Evolutionary conservation across 2,888 invertebrate species (phyloP).

Genomic region (Pinctada fucata): DNA sequence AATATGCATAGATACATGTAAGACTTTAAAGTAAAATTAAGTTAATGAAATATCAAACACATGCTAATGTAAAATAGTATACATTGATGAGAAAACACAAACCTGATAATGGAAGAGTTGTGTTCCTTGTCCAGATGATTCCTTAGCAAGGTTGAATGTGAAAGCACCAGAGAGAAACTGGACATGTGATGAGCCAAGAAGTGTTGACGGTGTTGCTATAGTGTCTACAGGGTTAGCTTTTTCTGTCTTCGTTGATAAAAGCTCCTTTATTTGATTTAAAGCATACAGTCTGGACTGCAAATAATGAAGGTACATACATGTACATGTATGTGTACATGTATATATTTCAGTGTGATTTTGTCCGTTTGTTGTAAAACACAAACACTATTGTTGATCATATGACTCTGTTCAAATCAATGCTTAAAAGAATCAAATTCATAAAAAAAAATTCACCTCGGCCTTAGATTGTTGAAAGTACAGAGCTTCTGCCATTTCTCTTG

Average conservation of each 20-base stretch:
- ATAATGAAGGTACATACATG: background rate
- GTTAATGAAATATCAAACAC: too few species aligned
- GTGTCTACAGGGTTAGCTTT: slow-evolving; percentile 42
- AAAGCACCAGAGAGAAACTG: slow-evolving; percentile 81
- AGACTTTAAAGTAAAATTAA: too few species aligned
- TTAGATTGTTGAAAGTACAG: slow-evolving; percentile 72
- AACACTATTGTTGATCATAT: too few species aligned
- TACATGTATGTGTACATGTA: background rate
- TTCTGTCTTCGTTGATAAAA: slow-evolving; percentile 72
- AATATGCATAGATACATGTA: background rate
- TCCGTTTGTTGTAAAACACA: too few species aligned
- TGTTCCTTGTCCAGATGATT: slow-evolving; percentile 55
- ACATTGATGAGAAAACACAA: background rate
- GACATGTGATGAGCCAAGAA: slow-evolving; percentile 78
- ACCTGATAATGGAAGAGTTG: slow-evolving; percentile 77
- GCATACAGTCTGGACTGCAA: slow-evolving; percentile 76
- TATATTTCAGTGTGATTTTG: background rate
- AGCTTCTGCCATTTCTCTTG: slow-evolving; percentile 59
- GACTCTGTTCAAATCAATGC: too few species aligned
- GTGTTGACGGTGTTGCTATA: slow-evolving; percentile 57
- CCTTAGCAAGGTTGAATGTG: slow-evolving; percentile 74
- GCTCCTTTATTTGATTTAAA: slow-evolving; percentile 76
- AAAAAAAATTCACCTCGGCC: slow-evolving; percentile 66
- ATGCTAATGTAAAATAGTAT: too few species aligned
- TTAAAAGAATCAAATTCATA: background rate